Base-by-base conservation (phyloP, 2,888 invertebrate species). In the Phymatocera aterrima region DNA sequence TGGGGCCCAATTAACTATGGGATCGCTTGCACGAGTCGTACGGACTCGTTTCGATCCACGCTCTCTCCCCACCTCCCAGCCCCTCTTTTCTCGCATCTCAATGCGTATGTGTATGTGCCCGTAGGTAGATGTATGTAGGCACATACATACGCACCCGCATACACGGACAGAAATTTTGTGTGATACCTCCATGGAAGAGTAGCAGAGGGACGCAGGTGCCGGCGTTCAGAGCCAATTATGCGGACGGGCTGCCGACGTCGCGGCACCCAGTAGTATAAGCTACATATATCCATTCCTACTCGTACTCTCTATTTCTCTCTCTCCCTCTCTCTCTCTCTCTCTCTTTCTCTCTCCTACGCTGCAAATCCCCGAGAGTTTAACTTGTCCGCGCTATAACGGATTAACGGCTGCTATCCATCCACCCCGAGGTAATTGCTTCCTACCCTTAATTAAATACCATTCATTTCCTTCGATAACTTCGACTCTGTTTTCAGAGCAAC, bases 201-300 rank as follows among this genome's bases (percentile, higher is more conserved):
- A 28, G 28, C n/a, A 21, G 51, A 21, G 37, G 87, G 85, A 81
- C 90, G 88, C 90, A 90, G 90, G 90, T 90, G 90, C 88, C 86
- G 88, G 87, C 86, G 90, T 86, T 90, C 90, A 90, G 87, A 90
- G 90, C 88, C 90, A 90, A 90, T 90, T 90, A 90, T 90, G 89
- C 88, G 88, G 88, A 87, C 87, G 87, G 85, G 85, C 87, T 87
- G 85, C 85, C 86, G 79, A 51, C 78, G 72, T 57, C 72, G 48
- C 85, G 85, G 86, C 85, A 86, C 79, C 78, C 83, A 86, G 43
- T 1, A 15, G 43, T 8, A 43, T 43, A n/a, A 64, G 34, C 64
- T 37, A 37, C 18, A 37, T 1, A n/a, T 51, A 51, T 40, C 8
- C 40, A n/a, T n/a, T 40, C 40, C 40, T 8, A 40, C 40, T 40